Evolutionary conservation across 2,797 vertebrate genomes (phyloP), one percentile per base, ranked within the genome.

Genomic region (Cuculus canorus): DNA sequence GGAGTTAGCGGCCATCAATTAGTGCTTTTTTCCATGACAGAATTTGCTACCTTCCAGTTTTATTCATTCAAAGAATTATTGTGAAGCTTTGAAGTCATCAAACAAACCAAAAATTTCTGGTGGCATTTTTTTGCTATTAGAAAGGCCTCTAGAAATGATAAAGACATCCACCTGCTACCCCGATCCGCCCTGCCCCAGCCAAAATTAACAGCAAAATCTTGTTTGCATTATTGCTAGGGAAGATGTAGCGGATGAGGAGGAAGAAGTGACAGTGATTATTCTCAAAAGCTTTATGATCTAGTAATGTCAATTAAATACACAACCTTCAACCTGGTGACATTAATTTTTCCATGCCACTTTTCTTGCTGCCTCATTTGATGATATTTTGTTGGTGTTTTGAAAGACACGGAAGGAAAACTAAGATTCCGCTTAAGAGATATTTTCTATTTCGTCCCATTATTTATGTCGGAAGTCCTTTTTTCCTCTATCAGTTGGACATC

Each of bases 241-340:
- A 78, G 37, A 52, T 30, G 43, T 60, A 41, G 23, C n/a, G n/a
- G n/a, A 64, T 43, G 59, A 81, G 13, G 48, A 63, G 28, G 28
- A 71, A 60, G 63, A 39, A 13, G n/a, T 21, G 17, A 33, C 28
- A 43, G 25, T 30, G 53, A 43, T 33, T 65, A 76, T 89, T 72
- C 21, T 83, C 28, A 77, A 60, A 64, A 59, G 10, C 18, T 59
- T 72, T 71, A 32, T 64, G 53, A 43, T 53, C 24, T 28, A 39
- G 39, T 53, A 79, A 60, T 0, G 1, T 21, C 0, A 0, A 15
- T 32, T 37, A 82, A 60, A 4, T 11, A 37, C 16, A 17, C 5
- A 17, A 24, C 12, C 27, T 82, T 56, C 35, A 86, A 56, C 11
- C 3, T 4, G 1, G 18, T 70, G 30, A 39, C 17, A 23, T 61